Conservation (phyloP, 92 coral and sea anemone species). For the Chrysogorgia sp. region DNA sequence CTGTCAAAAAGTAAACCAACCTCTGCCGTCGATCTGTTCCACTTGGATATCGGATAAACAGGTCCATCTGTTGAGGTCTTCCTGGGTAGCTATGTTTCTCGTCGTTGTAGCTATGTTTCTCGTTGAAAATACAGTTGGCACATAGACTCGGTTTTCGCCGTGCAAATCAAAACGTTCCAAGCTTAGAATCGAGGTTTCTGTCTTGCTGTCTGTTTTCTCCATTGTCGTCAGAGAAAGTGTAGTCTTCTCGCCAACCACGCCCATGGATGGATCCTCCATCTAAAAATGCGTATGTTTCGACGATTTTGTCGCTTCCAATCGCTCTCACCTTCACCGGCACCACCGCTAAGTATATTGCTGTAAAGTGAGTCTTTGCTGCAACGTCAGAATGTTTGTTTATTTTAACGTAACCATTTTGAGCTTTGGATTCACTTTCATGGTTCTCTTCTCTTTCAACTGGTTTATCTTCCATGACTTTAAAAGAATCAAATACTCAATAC, state of each 20-base stretch:
- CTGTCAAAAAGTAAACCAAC: too few relatives aligned
- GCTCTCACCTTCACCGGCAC: constrained; percentile 59
- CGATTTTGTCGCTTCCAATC: constrained; percentile 42
- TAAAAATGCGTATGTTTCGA: constrained; percentile 65
- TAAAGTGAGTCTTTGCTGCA: neutral
- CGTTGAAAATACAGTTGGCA: constrained; percentile 58
- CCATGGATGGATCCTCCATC: constrained; percentile 67
- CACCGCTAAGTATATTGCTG: constrained; percentile 6
- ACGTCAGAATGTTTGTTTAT: constrained; percentile 8
- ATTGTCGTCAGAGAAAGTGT: constrained; percentile 59
- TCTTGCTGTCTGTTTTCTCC: constrained; percentile 28
- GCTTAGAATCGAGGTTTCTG: constrained; percentile 27
- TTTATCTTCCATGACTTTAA: too few relatives aligned
- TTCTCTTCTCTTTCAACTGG: too few relatives aligned
- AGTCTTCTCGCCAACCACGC: constrained; percentile 35
- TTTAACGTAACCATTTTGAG: constrained; percentile 26
- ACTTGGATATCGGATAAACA: too few relatives aligned
- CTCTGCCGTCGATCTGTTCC: too few relatives aligned
- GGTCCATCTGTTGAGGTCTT: too few relatives aligned
- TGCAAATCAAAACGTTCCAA: constrained; percentile 48
- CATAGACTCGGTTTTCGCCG: constrained; percentile 42
- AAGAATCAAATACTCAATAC: too few relatives aligned
- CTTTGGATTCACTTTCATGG: constrained; percentile 1
- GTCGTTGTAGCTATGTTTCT: too few relatives aligned
- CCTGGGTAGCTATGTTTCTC: too few relatives aligned